phyloP scores from a whole-genome alignment of 2,888 invertebrate species.

The Dolichopus griseipennis region DNA sequence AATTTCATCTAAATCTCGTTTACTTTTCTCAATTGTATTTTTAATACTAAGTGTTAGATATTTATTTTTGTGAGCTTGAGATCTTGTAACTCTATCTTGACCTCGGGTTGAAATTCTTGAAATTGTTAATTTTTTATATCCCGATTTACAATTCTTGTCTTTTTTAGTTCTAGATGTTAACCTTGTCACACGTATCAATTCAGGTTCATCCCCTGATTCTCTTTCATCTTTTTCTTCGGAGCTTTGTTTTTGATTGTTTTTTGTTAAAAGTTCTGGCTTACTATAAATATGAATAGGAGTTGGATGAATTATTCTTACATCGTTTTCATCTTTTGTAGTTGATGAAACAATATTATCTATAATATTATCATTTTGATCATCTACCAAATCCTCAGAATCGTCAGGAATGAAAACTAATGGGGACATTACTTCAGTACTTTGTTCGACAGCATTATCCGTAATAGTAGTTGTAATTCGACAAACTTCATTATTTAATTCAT shows the following conservation, averaged over 20 bases:
- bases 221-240: background rate
- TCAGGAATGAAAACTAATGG: constrained; percentile 38
- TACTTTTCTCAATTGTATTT: background rate
- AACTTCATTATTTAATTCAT: constrained; percentile 17
- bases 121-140: background rate
- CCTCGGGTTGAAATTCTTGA: constrained; percentile 16
- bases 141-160: background rate
- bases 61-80: constrained; percentile 17
- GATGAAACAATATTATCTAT: constrained; percentile 5
- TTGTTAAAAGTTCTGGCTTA: background rate
- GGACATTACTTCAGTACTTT: constrained; percentile 36
- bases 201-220: background rate
- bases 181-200: background rate
- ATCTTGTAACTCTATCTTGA: constrained; percentile 21
- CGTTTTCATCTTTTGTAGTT: background rate
- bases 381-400: constrained; percentile 21
- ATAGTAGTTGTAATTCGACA: constrained; percentile 6
- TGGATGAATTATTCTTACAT: background rate
- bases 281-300: background rate
- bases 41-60: constrained; percentile 19
- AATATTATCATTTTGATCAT: constrained; percentile 23
- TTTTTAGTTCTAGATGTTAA: background rate
- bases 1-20: background rate
- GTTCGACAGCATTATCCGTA: constrained; percentile 22
- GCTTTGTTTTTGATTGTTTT: background rate